Evolutionary conservation across 2,888 invertebrate genomes (phyloP).

Genomic region (Thereva nobilitata): DNA sequence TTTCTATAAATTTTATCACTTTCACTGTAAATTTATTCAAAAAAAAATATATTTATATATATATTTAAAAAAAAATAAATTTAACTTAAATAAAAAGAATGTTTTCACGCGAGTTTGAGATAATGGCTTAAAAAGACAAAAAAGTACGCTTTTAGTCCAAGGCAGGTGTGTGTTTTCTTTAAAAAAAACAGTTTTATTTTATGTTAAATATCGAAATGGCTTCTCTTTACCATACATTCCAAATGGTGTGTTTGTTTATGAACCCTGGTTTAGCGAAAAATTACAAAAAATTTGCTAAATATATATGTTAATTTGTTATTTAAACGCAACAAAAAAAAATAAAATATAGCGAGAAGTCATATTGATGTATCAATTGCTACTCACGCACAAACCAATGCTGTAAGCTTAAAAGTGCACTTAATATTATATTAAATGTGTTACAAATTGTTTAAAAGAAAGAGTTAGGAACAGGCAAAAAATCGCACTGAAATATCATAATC

Average conservation of each 20-base stretch:
- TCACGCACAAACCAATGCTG: too few relatives aligned
- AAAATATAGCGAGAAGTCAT: too few relatives aligned
- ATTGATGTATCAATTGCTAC: too few relatives aligned
- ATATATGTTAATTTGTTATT: neutral
- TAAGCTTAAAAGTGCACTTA: too few relatives aligned
- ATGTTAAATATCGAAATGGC: too few relatives aligned
- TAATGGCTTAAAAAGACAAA: conserved; percentile 40
- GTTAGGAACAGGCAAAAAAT: too few relatives aligned
- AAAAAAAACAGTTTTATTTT: too few relatives aligned
- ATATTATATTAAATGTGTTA: too few relatives aligned
- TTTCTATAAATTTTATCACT: conserved; percentile 9
- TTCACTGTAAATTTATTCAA: conserved; percentile 14
- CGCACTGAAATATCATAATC: too few relatives aligned
- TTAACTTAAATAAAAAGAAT: conserved; percentile 18
- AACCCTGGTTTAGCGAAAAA: conserved; percentile 1
- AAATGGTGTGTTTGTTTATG: conserved; percentile 4
- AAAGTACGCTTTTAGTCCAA: neutral
- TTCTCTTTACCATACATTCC: neutral
- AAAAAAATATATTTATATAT: conserved; percentile 22
- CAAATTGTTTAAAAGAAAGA: too few relatives aligned
- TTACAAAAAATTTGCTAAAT: neutral
- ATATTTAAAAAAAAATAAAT: conserved; percentile 7
- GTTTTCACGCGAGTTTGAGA: conserved; percentile 38
- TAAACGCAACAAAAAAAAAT: too few relatives aligned
- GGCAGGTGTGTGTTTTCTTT: neutral